Conservation (phyloP, 1,140 invertebrate species). For the Camponotus vicinus region DNA sequence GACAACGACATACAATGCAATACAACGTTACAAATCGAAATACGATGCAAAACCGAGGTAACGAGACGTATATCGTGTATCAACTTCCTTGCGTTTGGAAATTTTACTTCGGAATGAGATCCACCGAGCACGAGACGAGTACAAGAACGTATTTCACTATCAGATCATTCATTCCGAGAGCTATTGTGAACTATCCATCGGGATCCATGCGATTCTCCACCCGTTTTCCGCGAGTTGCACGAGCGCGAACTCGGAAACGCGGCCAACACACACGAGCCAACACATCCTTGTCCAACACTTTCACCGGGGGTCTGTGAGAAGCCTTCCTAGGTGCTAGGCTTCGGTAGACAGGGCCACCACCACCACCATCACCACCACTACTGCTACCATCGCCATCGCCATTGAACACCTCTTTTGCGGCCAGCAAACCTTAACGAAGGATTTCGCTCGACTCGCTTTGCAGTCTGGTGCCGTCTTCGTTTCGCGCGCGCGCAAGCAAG, state of each 20-base stretch:
- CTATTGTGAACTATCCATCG: background rate
- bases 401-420: constrained; percentile 48
- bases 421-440: constrained; percentile 63
- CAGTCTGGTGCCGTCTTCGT: constrained; percentile 74
- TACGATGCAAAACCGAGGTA: background rate
- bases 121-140: background rate
- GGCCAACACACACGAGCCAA: constrained; percentile 1
- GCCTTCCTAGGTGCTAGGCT: constrained; percentile 51
- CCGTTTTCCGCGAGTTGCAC: constrained; percentile 31
- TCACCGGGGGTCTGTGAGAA: constrained; percentile 67
- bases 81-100: background rate
- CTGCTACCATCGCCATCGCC: background rate
- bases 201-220: background rate
- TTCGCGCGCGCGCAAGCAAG: constrained; percentile 17
- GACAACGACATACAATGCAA: background rate
- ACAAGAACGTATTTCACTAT: background rate
- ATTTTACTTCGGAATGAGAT: background rate
- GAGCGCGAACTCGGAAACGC: constrained; percentile 5
- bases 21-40: background rate
- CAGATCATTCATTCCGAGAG: background rate
- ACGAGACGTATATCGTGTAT: background rate
- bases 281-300: constrained; percentile 59
- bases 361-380: background rate
- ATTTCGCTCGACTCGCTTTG: constrained; percentile 67
- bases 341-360: constrained; percentile 58